Percentiles rank a stretch among this genome's conserved stretches.
These are phyloP conservation scores for Apocheima hispidaria DNA, from an alignment of 2,888 invertebrate species.

Conservation along the genomic window DNA sequence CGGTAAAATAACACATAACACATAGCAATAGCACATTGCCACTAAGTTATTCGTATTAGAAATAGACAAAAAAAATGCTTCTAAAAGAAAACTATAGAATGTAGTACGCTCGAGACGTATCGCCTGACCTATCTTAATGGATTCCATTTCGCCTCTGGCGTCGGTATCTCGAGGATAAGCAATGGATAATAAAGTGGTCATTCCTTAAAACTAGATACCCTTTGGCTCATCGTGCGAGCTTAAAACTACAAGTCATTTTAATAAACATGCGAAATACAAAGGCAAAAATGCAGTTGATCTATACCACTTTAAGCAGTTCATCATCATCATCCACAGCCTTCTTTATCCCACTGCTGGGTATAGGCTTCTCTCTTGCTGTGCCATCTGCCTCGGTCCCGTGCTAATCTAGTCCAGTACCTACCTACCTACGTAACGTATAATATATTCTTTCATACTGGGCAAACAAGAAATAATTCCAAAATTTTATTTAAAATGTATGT, in stretches of 20 bases:
- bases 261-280: background rate
- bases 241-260: background rate
- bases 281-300: too few species aligned
- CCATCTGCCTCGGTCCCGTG: too few species aligned
- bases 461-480: too few species aligned
- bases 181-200: constrained; percentile 53
- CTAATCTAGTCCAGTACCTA: too few species aligned
- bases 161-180: constrained; percentile 62
- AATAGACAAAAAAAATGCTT: constrained; percentile 20
- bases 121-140: constrained; percentile 75
- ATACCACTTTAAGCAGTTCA: too few species aligned
- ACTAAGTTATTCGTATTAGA: background rate
- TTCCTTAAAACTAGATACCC: constrained; percentile 23
- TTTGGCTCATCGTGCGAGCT: background rate
- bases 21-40: background rate
- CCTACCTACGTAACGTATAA: too few species aligned
- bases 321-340: too few species aligned
- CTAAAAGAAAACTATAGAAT: constrained; percentile 10
- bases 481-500: too few species aligned
- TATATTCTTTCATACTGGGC: too few species aligned
- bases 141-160: constrained; percentile 64
- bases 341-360: too few species aligned
- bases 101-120: constrained; percentile 59
- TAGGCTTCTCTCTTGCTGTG: too few species aligned
- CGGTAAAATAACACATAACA: too few species aligned